Percentiles rank a stretch among this genome's conserved stretches.
Evolutionary conservation across 2,888 invertebrate species (phyloP).

Genomic region (Agapetus fuscipes): DNA sequence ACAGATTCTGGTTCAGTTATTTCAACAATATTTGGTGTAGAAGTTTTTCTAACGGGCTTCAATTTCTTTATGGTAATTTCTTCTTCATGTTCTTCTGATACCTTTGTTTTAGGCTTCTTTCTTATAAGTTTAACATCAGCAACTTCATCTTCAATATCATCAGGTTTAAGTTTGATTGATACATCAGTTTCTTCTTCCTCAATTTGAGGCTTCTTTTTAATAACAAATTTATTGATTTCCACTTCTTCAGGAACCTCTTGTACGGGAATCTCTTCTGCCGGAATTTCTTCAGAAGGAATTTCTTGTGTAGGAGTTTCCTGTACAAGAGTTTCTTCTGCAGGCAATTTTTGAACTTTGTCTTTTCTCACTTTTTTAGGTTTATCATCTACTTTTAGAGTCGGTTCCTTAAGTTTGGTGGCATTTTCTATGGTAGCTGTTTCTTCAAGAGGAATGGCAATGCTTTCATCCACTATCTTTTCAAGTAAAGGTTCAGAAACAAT

Average conservation of each 20-base stretch:
- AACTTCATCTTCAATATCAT: constrained; percentile 25
- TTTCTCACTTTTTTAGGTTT: constrained; percentile 1
- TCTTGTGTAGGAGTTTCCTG: too few relatives aligned
- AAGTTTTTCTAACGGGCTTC: constrained; percentile 54
- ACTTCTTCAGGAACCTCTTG: constrained; percentile 26
- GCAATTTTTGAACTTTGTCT: constrained; percentile 19
- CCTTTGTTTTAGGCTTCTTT: constrained; percentile 39
- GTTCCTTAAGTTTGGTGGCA: constrained; percentile 24
- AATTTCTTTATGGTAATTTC: constrained; percentile 67
- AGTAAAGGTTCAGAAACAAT: too few relatives aligned
- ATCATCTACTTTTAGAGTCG: constrained; percentile 23
- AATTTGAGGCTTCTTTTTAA: constrained; percentile 29
- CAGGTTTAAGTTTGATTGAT: constrained; percentile 7
- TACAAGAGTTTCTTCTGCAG: constrained; percentile 24
- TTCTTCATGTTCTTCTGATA: constrained; percentile 48
- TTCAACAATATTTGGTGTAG: constrained; percentile 57
- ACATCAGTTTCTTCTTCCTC: constrained; percentile 20
- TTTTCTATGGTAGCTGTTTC: constrained; percentile 25
- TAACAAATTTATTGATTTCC: constrained; percentile 16
- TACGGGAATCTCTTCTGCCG: constrained; percentile 23
- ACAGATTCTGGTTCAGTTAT: constrained; percentile 67
- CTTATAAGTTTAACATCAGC: constrained; percentile 43
- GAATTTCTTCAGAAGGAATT: too few relatives aligned
- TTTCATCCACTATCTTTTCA: too few relatives aligned
- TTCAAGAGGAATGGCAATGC: too few relatives aligned